These are phyloP conservation scores for Enteromius unitaeniatus DNA, from an alignment of 2,797 vertebrate genomes.

Conservation along the genomic window DNA sequence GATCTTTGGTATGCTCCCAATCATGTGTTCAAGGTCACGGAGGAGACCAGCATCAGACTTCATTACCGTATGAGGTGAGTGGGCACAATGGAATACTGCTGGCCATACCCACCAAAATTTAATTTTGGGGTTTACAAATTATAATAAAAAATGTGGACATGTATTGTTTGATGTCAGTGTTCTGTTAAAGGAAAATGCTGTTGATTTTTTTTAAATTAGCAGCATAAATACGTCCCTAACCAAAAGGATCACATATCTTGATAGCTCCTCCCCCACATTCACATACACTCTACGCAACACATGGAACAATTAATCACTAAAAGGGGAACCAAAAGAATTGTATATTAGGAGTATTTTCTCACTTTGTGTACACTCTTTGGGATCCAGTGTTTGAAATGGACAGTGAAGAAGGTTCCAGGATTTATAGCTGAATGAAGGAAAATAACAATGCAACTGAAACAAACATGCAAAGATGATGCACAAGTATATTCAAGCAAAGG, in stretches of 20 bases:
- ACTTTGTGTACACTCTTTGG: too few relatives aligned
- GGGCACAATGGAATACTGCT: background rate
- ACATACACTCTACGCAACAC: background rate
- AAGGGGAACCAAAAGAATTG: background rate
- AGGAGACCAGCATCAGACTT: constrained; percentile 83
- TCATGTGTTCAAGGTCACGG: constrained; percentile 85
- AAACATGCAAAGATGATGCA: background rate
- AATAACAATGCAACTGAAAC: background rate
- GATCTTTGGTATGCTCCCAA: constrained; percentile 92
- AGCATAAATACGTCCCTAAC: background rate
- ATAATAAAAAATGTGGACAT: background rate
- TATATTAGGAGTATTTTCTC: too few relatives aligned
- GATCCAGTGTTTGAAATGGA: too few relatives aligned
- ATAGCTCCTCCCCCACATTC: background rate
- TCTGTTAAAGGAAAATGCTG: background rate
- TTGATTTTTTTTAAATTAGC: background rate
- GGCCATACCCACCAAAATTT: background rate
- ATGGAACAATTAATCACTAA: background rate
- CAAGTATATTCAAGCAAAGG: background rate
- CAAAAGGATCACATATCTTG: background rate
- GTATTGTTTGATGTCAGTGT: background rate
- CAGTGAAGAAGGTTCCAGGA: too few relatives aligned
- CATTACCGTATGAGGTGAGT: constrained; percentile 95
- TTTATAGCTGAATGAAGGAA: background rate
- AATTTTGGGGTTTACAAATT: background rate